phyloP scores from a whole-genome alignment of 2,113 vertebrate genomes.

The Taurulus bubalis region DNA sequence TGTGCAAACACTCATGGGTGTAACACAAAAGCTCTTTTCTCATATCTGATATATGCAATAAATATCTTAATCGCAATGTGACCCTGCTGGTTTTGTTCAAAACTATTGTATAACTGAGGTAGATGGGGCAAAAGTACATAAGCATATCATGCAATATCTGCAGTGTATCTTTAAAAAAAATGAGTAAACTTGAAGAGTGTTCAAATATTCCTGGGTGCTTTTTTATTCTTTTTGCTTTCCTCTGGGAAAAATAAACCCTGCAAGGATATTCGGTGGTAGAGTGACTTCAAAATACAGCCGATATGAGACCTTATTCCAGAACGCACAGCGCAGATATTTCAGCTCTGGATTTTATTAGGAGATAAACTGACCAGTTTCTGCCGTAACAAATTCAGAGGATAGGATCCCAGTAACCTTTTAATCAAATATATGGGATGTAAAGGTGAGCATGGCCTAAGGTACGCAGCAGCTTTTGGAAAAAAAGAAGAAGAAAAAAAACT shows the following conservation, averaged over 20 bases:
- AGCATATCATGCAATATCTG: background rate
- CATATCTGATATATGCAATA: conserved; percentile 11
- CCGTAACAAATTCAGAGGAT: conserved; percentile 70
- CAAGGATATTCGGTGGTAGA: conserved; percentile 40
- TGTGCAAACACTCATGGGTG: conserved; percentile 17
- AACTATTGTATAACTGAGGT: background rate
- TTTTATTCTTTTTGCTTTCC: conserved; percentile 15
- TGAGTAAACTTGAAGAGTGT: conserved; percentile 13
- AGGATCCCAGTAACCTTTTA: conserved; percentile 60
- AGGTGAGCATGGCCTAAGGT: conserved; percentile 53
- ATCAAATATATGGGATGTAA: conserved; percentile 65
- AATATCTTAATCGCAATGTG: conserved; percentile 33
- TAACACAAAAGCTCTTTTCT: conserved; percentile 18
- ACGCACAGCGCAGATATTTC: conserved; percentile 56
- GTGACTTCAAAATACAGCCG: conserved; percentile 53
- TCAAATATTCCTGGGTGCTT: conserved; percentile 15
- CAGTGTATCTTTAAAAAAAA: background rate
- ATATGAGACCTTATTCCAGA: conserved; percentile 65
- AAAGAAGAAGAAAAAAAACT: conserved; percentile 16
- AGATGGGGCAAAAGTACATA: conserved; percentile 6
- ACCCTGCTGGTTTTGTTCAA: conserved; percentile 14
- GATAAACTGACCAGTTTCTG: conserved; percentile 69
- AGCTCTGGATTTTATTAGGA: conserved; percentile 69
- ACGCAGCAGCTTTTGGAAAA: conserved; percentile 35
- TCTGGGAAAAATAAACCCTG: conserved; percentile 22